A percentile compares a stretch with the other conserved stretches of the same genome.
Conservation (phyloP, 2,888 invertebrate genomes). For the Podabrus alpinus region DNA sequence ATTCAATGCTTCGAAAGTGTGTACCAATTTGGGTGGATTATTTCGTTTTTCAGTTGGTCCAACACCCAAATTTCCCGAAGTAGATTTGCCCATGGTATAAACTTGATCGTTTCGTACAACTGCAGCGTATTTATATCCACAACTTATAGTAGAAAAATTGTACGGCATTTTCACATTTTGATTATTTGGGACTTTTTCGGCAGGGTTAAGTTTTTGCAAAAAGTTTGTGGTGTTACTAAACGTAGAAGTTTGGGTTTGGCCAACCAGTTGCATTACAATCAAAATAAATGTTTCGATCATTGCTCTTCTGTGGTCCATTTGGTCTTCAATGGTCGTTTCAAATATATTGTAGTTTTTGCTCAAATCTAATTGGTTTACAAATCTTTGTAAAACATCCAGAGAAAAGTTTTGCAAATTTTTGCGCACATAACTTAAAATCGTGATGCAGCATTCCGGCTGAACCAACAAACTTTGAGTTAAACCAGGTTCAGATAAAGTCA, state of each 20-base stretch:
- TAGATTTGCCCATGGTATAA: constrained; percentile 67
- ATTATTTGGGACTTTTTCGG: constrained; percentile 36
- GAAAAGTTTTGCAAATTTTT: constrained; percentile 46
- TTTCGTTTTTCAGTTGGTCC: constrained; percentile 60
- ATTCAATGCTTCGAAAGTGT: constrained; percentile 63
- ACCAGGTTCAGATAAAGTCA: constrained; percentile 51
- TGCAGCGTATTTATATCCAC: constrained; percentile 66
- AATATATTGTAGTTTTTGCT: constrained; percentile 59
- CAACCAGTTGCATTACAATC: constrained; percentile 55
- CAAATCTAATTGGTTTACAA: constrained; percentile 65
- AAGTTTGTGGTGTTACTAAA: constrained; percentile 47
- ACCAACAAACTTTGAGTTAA: constrained; percentile 51
- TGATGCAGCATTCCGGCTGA: constrained; percentile 45
- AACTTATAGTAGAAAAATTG: constrained; percentile 56
- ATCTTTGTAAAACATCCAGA: constrained; percentile 52
- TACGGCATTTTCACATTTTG: constrained; percentile 50
- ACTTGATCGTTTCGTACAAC: constrained; percentile 64
- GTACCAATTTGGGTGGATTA: constrained; percentile 58
- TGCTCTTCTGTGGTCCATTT: constrained; percentile 51
- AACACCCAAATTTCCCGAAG: constrained; percentile 61
- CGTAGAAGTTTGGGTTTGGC: constrained; percentile 46
- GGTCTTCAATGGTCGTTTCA: constrained; percentile 55
- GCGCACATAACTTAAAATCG: constrained; percentile 49
- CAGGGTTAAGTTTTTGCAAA: constrained; percentile 42
- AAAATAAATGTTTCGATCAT: constrained; percentile 60